These are phyloP conservation scores for Hipposideros armiger DNA, from an alignment of 2,113 vertebrate genomes.

Conservation along the genomic window DNA sequence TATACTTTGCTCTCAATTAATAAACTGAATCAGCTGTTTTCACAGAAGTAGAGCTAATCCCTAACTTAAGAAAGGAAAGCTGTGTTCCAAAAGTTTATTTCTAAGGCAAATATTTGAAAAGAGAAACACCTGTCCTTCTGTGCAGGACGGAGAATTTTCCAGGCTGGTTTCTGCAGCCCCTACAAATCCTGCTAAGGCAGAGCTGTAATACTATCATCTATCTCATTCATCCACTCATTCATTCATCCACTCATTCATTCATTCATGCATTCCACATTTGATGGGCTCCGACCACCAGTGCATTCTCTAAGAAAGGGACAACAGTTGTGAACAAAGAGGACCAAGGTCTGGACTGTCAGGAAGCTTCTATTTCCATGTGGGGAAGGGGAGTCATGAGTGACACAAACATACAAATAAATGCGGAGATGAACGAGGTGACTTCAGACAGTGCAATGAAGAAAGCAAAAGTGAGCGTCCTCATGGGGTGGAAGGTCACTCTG, in stretches of 20 bases:
- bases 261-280: not conserved
- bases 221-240: too few species aligned
- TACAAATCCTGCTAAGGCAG: not conserved
- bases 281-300: not conserved
- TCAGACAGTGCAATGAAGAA: not conserved
- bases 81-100: not conserved
- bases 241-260: not conserved
- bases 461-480: not conserved
- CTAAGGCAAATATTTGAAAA: not conserved
- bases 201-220: too few species aligned
- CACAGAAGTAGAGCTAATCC: conserved; percentile 15
- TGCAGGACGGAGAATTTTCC: not conserved
- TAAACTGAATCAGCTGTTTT: not conserved
- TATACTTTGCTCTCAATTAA: conserved; percentile 62
- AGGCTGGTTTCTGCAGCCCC: not conserved
- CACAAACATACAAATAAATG: not conserved
- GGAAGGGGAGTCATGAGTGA: too few species aligned
- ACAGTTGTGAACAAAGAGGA: accelerated
- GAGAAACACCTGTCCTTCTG: not conserved
- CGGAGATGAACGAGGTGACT: not conserved
- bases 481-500: not conserved
- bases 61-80: not conserved
- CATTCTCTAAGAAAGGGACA: not conserved
- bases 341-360: not conserved
- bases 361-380: not conserved